Evolutionary conservation across 2,113 vertebrate species (phyloP), one percentile per base, ranked within the genome.

Genomic region (Collichthys lucidus): DNA sequence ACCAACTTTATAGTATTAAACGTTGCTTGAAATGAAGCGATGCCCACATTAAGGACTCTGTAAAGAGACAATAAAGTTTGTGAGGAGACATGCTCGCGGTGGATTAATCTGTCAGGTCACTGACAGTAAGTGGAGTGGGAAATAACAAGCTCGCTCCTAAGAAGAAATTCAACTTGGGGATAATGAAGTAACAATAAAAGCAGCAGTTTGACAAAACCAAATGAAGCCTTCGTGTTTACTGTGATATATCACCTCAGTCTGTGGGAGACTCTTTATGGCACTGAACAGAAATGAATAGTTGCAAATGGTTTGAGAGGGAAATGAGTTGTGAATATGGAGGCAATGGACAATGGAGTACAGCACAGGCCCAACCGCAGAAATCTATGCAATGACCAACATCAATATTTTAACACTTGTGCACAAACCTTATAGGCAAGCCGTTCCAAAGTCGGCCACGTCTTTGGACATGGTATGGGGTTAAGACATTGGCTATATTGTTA

Each of bases 101-200:
- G 59, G 52, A 65, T 64, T 59, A 40, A 62, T 67, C 31, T 61
- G 31, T 67, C 73, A 67, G n/a, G 26, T 44, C 26, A 26, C 26
- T 59, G 80, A 77, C 77, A 57, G 17, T 46, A 53, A 56, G 65
- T 8, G 0, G 44, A n/a, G 12, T 80, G 17, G 70, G 52, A 70
- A 61, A 70, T 73, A 77, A 61, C 29, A 79, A 35, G 52, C 57
- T 40, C 60, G 10, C 2, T 46, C 52, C 3, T 19, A 47, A 64
- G 2, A 80, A 64, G 12, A 59, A 57, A 62, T 77, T 55, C 35
- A 70, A 6, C 52, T 42, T 0, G 3, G n/a, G 42, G 44, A 57
- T 72, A 76, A 79, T 79, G 78, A 84, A 64, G 77, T 29, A 49
- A 44, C 42, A 64, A 71, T 79, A 76, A 77, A 84, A 73, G 0